Conservation (phyloP, 2,113 vertebrate species). For the Elephas maximus region DNA sequence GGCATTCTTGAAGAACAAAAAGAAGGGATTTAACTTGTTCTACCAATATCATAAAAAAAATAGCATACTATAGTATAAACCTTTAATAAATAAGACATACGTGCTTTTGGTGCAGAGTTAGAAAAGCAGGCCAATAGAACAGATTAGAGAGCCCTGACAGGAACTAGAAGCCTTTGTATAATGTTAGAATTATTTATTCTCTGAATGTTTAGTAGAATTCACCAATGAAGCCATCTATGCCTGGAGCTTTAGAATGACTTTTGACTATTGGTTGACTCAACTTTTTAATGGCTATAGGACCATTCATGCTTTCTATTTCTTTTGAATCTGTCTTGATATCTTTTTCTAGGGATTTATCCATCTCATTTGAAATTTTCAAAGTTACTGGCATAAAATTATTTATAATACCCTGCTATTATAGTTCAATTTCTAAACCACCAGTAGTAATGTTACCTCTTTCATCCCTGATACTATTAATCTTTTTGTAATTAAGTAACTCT, state of each 20-base stretch:
- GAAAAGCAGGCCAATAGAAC: no score
- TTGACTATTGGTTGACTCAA: background rate
- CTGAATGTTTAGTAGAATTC: background rate
- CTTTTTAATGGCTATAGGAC: background rate
- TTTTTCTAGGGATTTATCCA: no score
- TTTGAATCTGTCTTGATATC: no score
- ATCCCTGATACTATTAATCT: background rate
- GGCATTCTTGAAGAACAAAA: no score
- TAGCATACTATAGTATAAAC: no score
- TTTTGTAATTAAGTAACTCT: background rate
- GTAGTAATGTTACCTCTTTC: background rate
- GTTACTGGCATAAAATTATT: no score
- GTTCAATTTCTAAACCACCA: background rate
- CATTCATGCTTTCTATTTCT: background rate
- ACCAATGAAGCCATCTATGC: background rate
- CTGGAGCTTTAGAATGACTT: background rate
- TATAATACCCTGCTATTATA: background rate
- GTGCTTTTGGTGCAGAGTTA: no score
- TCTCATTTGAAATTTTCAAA: no score
- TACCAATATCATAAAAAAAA: no score
- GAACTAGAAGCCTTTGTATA: background rate
- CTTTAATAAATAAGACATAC: no score
- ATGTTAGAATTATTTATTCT: slow-evolving; percentile 10
- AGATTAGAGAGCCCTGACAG: no score
- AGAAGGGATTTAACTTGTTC: no score